Percentiles rank a stretch among this genome's conserved stretches.
phyloP scores from a whole-genome alignment of 2,888 invertebrate species.

The Dichetophora obliterata region DNA sequence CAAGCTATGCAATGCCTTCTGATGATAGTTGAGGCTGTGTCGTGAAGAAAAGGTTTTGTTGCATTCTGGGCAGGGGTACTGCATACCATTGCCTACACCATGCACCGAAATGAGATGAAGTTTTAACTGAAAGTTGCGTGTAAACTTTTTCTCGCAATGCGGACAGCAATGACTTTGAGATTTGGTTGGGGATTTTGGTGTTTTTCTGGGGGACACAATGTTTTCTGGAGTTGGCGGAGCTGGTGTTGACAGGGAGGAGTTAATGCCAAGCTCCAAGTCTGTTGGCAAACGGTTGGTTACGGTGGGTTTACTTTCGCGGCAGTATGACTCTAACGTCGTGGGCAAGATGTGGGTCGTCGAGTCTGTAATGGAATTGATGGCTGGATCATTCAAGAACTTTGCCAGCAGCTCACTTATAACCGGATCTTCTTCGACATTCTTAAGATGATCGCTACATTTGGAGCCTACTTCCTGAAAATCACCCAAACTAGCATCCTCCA shows the following conservation, averaged over 20 bases:
- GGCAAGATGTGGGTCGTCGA: neutral
- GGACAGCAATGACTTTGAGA: slow-evolving; percentile 54
- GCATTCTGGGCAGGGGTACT: slow-evolving; percentile 58
- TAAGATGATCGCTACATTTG: neutral
- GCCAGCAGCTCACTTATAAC: slow-evolving; percentile 23
- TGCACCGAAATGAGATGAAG: slow-evolving; percentile 61
- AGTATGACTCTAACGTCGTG: no score
- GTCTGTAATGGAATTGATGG: neutral
- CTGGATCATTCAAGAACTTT: slow-evolving; percentile 29
- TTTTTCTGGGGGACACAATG: neutral
- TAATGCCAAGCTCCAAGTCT: no score
- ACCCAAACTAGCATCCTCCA: slow-evolving; percentile 26
- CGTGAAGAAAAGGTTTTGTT: slow-evolving; percentile 60
- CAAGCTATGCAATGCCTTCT: slow-evolving; percentile 59
- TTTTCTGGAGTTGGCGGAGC: neutral
- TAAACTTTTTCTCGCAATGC: slow-evolving; percentile 62
- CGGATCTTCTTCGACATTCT: slow-evolving; percentile 7
- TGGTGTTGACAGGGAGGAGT: neutral
- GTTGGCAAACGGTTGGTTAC: no score
- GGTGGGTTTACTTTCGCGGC: no score
- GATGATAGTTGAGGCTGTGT: slow-evolving; percentile 61
- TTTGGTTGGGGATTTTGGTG: slow-evolving; percentile 38
- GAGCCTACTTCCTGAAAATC: neutral
- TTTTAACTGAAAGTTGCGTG: slow-evolving; percentile 62
- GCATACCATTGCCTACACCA: slow-evolving; percentile 57